Conservation (phyloP, 2,888 invertebrate genomes). For the Unio delphinus region DNA sequence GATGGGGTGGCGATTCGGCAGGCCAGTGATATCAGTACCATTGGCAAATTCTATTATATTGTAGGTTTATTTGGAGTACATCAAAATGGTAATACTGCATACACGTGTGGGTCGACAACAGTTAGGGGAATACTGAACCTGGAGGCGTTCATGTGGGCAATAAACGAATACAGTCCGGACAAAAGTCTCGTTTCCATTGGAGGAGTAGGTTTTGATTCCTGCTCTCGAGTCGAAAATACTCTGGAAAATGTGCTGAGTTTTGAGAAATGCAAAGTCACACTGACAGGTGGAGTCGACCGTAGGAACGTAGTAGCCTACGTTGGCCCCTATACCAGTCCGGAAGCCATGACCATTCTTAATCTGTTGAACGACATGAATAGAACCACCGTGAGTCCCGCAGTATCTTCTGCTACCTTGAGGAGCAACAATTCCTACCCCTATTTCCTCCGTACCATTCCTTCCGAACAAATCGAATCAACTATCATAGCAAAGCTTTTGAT, state of each 20-base stretch:
- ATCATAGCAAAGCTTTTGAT: constrained; percentile 49
- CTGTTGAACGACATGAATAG: constrained; percentile 74
- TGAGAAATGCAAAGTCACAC: constrained; percentile 51
- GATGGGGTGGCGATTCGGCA: constrained; percentile 31
- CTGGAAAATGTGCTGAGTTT: constrained; percentile 56
- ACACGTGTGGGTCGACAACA: constrained; percentile 42
- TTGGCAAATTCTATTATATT: constrained; percentile 52
- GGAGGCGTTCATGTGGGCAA: constrained; percentile 71
- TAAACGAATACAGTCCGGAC: constrained; percentile 38
- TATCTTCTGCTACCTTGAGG: constrained; percentile 42
- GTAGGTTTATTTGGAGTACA: constrained; percentile 62
- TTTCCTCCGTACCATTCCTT: constrained; percentile 56
- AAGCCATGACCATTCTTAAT: constrained; percentile 41
- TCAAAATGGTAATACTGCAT: constrained; percentile 35
- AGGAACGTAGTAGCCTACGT: constrained; percentile 57
- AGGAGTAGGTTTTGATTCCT: constrained; percentile 63
- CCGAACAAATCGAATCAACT: constrained; percentile 41
- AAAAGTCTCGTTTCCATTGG: constrained; percentile 42
- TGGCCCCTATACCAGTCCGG: constrained; percentile 53
- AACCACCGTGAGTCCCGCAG: constrained; percentile 71
- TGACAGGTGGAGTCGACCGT: constrained; percentile 42
- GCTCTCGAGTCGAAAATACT: constrained; percentile 42
- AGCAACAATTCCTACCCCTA: constrained; percentile 38
- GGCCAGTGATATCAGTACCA: constrained; percentile 1
- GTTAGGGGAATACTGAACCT: constrained; percentile 62